These are phyloP conservation scores for Nettapus auritus DNA, from an alignment of 2,113 vertebrate species.

Conservation along the genomic window DNA sequence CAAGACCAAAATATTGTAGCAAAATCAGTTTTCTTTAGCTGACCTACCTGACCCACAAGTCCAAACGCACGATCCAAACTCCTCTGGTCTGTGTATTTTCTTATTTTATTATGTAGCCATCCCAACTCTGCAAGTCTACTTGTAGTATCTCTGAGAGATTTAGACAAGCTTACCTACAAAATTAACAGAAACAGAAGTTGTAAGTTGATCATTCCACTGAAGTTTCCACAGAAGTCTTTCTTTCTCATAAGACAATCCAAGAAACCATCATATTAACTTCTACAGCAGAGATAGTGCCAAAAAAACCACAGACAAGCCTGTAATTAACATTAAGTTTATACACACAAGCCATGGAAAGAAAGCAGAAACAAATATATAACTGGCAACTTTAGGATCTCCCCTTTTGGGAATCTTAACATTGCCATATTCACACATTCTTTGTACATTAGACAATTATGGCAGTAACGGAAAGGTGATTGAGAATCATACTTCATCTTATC, in stretches of 20 bases:
- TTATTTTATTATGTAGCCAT: constrained; percentile 97
- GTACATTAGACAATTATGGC: neutral
- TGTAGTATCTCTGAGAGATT: constrained; percentile 90
- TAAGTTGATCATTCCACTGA: neutral
- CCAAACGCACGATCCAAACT: constrained; percentile 95
- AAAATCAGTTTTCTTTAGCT: neutral
- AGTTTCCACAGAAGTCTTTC: neutral
- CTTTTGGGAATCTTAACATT: neutral
- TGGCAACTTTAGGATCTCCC: neutral
- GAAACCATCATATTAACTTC: neutral
- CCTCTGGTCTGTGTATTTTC: constrained; percentile 93
- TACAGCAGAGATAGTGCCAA: neutral
- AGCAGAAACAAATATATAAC: neutral
- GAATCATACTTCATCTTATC: neutral
- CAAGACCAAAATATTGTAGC: neutral
- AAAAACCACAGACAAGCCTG: neutral
- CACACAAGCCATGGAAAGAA: neutral
- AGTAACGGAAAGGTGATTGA: neutral
- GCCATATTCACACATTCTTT: neutral
- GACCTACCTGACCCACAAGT: constrained; percentile 93
- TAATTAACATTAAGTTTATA: neutral
- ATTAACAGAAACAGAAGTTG: neutral
- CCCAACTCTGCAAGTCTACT: constrained; percentile 91
- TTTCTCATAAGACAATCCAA: neutral
- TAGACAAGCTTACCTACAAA: constrained; percentile 87